Evolutionary conservation across 2,797 vertebrate genomes (phyloP), one percentile per base, ranked within the genome.

Genomic region (Macropus fuliginosus): DNA sequence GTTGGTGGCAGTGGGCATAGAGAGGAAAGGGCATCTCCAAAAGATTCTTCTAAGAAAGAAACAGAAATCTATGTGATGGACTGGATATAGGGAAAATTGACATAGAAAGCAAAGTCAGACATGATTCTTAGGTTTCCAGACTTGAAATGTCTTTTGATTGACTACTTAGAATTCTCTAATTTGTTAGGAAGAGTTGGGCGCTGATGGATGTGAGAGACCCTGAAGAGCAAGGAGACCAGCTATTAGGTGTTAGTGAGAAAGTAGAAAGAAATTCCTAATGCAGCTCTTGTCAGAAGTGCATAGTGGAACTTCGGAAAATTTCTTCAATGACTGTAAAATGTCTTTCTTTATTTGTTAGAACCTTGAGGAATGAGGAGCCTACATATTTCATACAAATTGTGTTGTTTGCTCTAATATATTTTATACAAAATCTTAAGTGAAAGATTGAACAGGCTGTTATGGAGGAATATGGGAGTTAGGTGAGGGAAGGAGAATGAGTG

Each of bases 171-270:
- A 28, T 40, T 9, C 52, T 62, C 81, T 81, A 50, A 57, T 29
- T 6, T 21, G 55, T 28, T 92, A 81, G 74, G 40, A 54, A 27
- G 1, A 81, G 4, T 74, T 52, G 18, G 5, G 13, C 24, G 54
- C 21, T 54, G 9, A 27, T 11, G n/a, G 27, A 1, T n/a, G 50
- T 0, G 0, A 18, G 31, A 18, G 0, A 28, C 52, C 11, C 11
- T 16, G n/a, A 56, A 34, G 55, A 9, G 29, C 13, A 28, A 3
- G 0, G 13, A 24, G 54, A 74, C 21, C 40, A 21, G 18, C 16
- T 14, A 27, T 21, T 24, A 5, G 34, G 21, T 46, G 28, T 74
- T 14, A 50, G 0, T 62, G 66, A 56, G 50, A 27, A 90, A 81
- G 40, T 31, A 57, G 28, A 54, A 91, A n/a, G 27, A 66, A 91